Evolutionary conservation across 2,888 invertebrate genomes (phyloP), one percentile per base, ranked within the genome.

Genomic region (Diploptera punctata): DNA sequence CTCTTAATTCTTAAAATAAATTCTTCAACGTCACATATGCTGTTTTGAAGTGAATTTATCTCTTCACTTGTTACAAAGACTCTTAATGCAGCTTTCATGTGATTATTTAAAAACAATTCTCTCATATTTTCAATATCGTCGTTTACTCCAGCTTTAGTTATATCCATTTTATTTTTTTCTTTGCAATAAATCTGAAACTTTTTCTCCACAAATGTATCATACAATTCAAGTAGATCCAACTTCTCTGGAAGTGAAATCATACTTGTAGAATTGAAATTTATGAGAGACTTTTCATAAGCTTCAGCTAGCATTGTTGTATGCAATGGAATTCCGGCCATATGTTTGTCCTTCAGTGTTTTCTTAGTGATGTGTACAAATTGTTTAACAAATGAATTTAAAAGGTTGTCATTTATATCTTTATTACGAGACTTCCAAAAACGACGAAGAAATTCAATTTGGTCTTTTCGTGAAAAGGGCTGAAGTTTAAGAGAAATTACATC

Each of bases 241-340:
- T 21, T 24, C 16, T 9, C 24, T 21, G 54, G 54, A 2, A 54
- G 4, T 33, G 33, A 7, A 7, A 7, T 10, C 10, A 7, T 5
- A 33, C 33, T 10, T 7, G 33, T 7, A 10, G 5, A 5, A 33
- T 54, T 19, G 24, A 26, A 54, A 21, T 54, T 16, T 24, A 21
- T 13, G 5, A 54, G 3, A 13, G 19, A 21, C 16, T 54, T 24
- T 16, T 54, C 21, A 24, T 13, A 62, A 16, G 43, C 47, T 43
- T 70, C 70, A 3, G 70, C 62, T 3, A 70, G 10, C 62, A 70
- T 70, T 57, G 38, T 57, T 2, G 26, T 70, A 2, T 70, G 70
- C 44, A 70, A 43, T 26, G 70, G 70, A 26, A 70, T 47, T 18
- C 62, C 70, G 7, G 60, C 24, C 19, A 70, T 43, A 62, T 60